These are phyloP conservation scores for Achatina immaculata DNA, from an alignment of 1,140 invertebrate genomes.

Conservation along the genomic window DNA sequence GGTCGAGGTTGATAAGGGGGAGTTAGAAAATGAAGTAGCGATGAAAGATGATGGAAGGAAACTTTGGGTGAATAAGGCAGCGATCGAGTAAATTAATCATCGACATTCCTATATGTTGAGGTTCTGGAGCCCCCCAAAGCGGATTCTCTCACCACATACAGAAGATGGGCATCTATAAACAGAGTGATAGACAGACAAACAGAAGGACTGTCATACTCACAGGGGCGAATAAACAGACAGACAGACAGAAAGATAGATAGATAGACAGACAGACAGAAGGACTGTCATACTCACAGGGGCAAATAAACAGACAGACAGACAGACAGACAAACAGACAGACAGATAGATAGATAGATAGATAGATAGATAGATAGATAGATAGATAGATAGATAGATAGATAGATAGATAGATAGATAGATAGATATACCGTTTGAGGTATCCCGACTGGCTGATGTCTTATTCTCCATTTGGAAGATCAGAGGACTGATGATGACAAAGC, in stretches of 20 bases:
- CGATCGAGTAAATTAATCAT: too few relatives aligned
- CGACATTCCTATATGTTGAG: too few relatives aligned
- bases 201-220: too few relatives aligned
- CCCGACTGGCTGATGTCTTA: neutral
- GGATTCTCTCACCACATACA: too few relatives aligned
- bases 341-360: constrained; percentile 4
- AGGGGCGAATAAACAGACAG: neutral
- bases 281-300: neutral
- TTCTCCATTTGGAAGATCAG: neutral
- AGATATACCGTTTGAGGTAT: neutral
- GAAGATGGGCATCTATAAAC: too few relatives aligned
- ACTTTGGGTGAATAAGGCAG: too few relatives aligned
- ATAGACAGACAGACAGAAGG: constrained; percentile 1
- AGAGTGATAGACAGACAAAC: too few relatives aligned
- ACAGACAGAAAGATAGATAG: neutral
- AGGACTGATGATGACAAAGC: too few relatives aligned
- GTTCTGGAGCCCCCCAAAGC: too few relatives aligned
- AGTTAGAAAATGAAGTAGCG: too few relatives aligned
- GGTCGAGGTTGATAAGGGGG: too few relatives aligned
- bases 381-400: constrained; percentile 16
- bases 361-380: constrained; percentile 14
- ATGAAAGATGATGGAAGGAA: too few relatives aligned
- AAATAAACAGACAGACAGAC: neutral
- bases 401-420: constrained; percentile 21
- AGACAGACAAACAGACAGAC: constrained; percentile 3